Percentiles rank a stretch among this genome's conserved stretches.
These are phyloP conservation scores for Xiphias gladius DNA, from an alignment of 2,113 vertebrate genomes.

Conservation along the genomic window DNA sequence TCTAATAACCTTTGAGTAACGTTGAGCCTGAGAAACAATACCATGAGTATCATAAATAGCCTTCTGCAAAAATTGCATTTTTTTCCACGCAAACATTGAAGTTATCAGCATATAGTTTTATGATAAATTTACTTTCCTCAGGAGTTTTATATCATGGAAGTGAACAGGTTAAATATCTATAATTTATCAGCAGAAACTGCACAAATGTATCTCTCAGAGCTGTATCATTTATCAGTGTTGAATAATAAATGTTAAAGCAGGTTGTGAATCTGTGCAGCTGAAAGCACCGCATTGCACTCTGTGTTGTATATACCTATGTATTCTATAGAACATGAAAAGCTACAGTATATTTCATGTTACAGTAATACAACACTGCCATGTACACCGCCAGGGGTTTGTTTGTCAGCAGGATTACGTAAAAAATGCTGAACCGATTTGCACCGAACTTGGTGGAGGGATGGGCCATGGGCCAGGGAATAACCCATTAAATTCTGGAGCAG, in stretches of 20 bases:
- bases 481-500: too few species aligned
- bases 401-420: too few species aligned
- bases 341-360: conserved; percentile 30
- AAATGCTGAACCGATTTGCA: too few species aligned
- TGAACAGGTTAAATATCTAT: conserved; percentile 62
- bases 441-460: too few species aligned
- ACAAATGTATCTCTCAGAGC: conserved; percentile 53
- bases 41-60: neutral
- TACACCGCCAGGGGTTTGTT: neutral
- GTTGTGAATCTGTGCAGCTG: conserved; percentile 58
- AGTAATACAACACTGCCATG: neutral
- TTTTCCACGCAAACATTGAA: neutral
- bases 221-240: conserved; percentile 63
- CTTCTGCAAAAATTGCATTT: neutral
- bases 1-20: conserved; percentile 54
- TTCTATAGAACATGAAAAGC: neutral
- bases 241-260: conserved; percentile 72
- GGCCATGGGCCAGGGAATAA: too few species aligned
- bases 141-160: conserved; percentile 26
- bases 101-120: neutral
- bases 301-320: neutral
- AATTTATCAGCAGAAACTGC: conserved; percentile 59
- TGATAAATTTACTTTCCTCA: conserved; percentile 17
- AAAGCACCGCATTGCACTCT: conserved; percentile 35
- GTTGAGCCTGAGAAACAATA: conserved; percentile 16